Evolutionary conservation across 2,888 invertebrate genomes (phyloP), one percentile per base, ranked within the genome.

Genomic region (Acleris holmiana): DNA sequence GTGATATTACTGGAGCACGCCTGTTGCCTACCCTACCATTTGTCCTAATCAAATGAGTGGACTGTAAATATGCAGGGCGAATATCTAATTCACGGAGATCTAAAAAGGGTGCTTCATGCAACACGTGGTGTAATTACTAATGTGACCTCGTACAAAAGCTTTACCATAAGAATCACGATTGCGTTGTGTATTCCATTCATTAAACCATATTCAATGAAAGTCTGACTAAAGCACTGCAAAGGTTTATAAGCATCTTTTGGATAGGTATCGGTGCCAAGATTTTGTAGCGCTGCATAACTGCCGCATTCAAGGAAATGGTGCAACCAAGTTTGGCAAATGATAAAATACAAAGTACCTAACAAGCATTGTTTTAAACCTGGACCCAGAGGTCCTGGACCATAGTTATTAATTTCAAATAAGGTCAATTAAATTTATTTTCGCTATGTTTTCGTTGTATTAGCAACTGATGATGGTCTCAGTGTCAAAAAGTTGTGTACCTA

Each of bases 11-110:
- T 53, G 40, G 44, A 7, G n/a, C 41, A 35, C 10, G 35, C 19
- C 29, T 51, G 35, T 29, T 35, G 35, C 40, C 29, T 51, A 51
- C 51, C 51, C 35, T 19, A 40, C 53, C 53, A 41, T 58, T 49
- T 41, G 21, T 58, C 10, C 40, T 19, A 58, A 49, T 49, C 17
- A 23, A 40, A 35, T 48, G 18, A 13, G 40, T 17, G 19, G 5
- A 58, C 15, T 25, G 2, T 23, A 41, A 10, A 41, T 18, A 50
- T 50, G 17, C 19, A 21, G 19, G 35, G 15, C 49, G 40, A 35
- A 58, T 40, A 41, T 41, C 15, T 40, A 35, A 41, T 58, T 48
- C 25, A 41, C 15, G 21, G 41, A 17, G 17, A 58, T 41, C 1
- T 48, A 49, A 17, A 49, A 18, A 49, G 19, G 15, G 19, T 18